These are phyloP conservation scores for Pleuronectes platessa DNA, from an alignment of 2,113 vertebrate genomes.

Conservation along the genomic window DNA sequence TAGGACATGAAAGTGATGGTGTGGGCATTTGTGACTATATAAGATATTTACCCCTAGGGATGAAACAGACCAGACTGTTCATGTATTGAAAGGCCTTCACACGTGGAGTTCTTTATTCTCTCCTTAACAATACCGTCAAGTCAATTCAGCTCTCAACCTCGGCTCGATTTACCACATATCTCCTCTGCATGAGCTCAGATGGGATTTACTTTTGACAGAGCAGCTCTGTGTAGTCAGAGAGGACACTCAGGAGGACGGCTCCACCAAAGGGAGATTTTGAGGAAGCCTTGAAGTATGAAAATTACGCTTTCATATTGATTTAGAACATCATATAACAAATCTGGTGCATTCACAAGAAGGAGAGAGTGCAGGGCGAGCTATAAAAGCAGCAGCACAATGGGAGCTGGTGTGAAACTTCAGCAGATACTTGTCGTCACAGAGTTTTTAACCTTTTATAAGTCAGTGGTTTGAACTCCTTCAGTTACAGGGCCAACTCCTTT, in stretches of 20 bases:
- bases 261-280: conserved; percentile 10
- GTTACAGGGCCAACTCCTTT: conserved; percentile 21
- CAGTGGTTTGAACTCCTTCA: conserved; percentile 28
- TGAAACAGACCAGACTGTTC: conserved; percentile 30
- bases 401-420: conserved; percentile 36
- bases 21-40: conserved; percentile 50
- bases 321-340: not conserved
- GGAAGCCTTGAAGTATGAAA: conserved; percentile 10
- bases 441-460: conserved; percentile 44
- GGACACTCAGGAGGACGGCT: not conserved
- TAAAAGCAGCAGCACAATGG: not conserved
- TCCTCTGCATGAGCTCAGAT: conserved; percentile 41
- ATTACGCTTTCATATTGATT: conserved; percentile 13
- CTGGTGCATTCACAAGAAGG: not conserved
- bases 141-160: conserved; percentile 23
- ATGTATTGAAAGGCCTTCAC: conserved; percentile 13
- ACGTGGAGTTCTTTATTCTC: conserved; percentile 38
- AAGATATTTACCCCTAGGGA: conserved; percentile 12
- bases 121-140: conserved; percentile 26
- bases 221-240: conserved; percentile 18
- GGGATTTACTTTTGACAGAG: conserved; percentile 34
- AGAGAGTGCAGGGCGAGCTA: not conserved
- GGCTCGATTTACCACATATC: conserved; percentile 23
- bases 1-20: conserved; percentile 28
- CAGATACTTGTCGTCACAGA: conserved; percentile 23